A percentile compares a stretch with the other conserved stretches of the same genome.
Evolutionary conservation across 1,140 invertebrate genomes (phyloP).

Genomic region (Zeugodacus cucurbitae): DNA sequence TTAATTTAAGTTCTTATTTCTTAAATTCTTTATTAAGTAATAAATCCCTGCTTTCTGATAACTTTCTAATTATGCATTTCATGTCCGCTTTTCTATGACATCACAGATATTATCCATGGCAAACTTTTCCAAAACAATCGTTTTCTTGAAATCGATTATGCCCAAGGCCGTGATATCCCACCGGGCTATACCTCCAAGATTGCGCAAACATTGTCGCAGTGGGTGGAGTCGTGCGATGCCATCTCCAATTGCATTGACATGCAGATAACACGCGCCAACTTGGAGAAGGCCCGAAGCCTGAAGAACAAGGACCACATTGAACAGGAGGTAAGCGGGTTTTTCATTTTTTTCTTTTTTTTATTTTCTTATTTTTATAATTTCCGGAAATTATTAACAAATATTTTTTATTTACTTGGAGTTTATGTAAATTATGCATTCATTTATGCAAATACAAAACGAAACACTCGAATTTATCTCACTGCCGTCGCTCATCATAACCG

Average conservation of each 20-base stretch:
- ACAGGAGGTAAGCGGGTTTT: constrained; percentile 84
- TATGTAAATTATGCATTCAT: constrained; percentile 1
- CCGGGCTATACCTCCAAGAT: constrained; percentile 82
- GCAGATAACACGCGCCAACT: constrained; percentile 89
- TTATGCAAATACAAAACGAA: neutral
- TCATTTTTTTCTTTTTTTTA: too few relatives aligned
- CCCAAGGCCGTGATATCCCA: constrained; percentile 91
- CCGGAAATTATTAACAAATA: neutral
- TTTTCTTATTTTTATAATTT: too few relatives aligned
- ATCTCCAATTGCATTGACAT: constrained; percentile 89
- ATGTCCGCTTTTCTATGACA: too few relatives aligned
- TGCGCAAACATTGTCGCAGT: constrained; percentile 83
- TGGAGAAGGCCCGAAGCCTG: constrained; percentile 83
- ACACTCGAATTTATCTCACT: neutral
- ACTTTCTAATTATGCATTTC: too few relatives aligned
- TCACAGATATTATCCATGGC: constrained; percentile 91
- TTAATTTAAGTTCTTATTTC: too few relatives aligned
- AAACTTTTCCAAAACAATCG: constrained; percentile 96
- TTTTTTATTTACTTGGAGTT: neutral
- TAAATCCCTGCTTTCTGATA: too few relatives aligned
- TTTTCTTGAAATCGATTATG: constrained; percentile 93
- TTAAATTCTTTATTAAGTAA: too few relatives aligned
- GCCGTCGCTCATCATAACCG: neutral
- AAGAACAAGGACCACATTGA: constrained; percentile 87
- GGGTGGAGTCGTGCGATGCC: constrained; percentile 91